Percentiles rank a stretch among this genome's conserved stretches.
Evolutionary conservation across 2,797 vertebrate genomes (phyloP).

Genomic region (Diglossa cyanea): DNA sequence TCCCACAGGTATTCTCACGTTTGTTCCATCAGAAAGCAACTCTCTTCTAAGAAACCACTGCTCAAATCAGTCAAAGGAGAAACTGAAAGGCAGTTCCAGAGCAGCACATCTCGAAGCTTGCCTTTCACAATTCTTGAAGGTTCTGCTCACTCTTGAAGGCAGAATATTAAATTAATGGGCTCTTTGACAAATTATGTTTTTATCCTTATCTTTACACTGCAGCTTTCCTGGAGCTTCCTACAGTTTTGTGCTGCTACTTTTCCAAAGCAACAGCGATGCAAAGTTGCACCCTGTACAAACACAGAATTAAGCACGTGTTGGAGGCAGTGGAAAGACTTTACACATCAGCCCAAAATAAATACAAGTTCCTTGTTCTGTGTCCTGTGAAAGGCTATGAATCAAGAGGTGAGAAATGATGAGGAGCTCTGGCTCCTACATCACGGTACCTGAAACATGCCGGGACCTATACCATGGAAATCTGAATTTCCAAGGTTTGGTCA

Average conservation of each 20-base stretch:
- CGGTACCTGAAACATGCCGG: background rate
- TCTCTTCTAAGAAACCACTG: background rate
- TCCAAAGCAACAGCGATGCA: background rate
- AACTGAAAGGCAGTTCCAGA: background rate
- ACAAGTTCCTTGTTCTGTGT: constrained; percentile 3
- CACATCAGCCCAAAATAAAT: background rate
- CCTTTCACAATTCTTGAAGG: background rate
- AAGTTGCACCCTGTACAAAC: background rate
- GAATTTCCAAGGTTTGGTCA: background rate
- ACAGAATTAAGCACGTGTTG: background rate
- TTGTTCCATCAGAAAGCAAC: background rate
- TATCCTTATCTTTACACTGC: background rate
- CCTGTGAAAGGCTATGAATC: background rate
- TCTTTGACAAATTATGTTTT: background rate
- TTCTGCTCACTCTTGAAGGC: background rate
- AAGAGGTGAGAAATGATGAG: background rate
- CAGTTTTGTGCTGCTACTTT: background rate
- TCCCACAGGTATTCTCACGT: background rate
- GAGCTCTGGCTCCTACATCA: background rate
- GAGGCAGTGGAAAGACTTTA: constrained; percentile 16
- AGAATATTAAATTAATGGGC: background rate
- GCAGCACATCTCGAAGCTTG: background rate
- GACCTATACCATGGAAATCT: background rate
- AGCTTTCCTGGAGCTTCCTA: background rate
- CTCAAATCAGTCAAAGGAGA: background rate